phyloP scores from a whole-genome alignment of 2,113 vertebrate species.

The Barnardius zonarius region DNA sequence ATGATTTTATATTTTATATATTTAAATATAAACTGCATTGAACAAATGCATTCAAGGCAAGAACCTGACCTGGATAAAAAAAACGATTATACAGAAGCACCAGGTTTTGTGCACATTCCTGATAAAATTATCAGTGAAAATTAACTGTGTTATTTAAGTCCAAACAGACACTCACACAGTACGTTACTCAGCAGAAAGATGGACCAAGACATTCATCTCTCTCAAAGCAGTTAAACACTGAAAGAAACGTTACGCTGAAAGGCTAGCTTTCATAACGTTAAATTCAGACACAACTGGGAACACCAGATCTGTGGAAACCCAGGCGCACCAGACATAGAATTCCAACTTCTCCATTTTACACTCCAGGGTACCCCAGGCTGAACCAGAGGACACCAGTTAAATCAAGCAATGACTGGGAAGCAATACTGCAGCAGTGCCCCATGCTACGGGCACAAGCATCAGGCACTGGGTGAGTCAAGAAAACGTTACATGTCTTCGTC shows the following conservation, averaged over 20 bases:
- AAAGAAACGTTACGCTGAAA: background rate
- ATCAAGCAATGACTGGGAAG: background rate
- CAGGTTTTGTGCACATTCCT: background rate
- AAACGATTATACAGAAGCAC: background rate
- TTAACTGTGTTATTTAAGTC: background rate
- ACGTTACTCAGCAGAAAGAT: background rate
- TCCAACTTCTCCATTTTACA: background rate
- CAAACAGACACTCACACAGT: background rate
- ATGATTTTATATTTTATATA: background rate
- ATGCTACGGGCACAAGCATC: background rate
- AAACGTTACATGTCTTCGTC: fast-evolving
- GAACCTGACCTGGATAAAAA: conserved; percentile 17
- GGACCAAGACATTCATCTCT: background rate
- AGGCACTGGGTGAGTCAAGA: background rate
- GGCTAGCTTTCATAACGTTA: background rate
- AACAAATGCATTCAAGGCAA: conserved; percentile 28
- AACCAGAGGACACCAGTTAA: background rate
- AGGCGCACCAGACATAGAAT: background rate
- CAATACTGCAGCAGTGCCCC: background rate
- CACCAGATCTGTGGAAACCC: background rate
- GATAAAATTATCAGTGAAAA: background rate
- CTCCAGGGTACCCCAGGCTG: background rate
- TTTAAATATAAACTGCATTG: conserved; percentile 28
- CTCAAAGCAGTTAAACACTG: background rate
- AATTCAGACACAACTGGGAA: background rate